Evolutionary conservation across 1,140 invertebrate species (phyloP), one percentile per base, ranked within the genome.

Genomic region (Conopomorpha cramerella): DNA sequence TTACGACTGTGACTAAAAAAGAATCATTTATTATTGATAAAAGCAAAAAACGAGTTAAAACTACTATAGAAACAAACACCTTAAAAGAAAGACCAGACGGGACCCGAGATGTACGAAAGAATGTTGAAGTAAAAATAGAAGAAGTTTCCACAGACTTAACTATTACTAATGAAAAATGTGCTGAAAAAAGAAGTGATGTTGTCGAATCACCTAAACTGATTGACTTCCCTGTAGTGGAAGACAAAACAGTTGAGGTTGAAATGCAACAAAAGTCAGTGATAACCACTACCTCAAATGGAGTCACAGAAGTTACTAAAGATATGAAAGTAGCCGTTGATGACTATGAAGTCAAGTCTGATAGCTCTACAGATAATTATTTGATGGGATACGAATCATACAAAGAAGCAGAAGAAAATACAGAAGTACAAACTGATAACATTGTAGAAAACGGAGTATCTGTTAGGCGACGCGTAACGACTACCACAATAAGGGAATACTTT

Each of bases 291-390:
- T 52, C 67, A n/a, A 50, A 74, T 40, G 67, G 71, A 14, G 46
- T 61, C 26, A 57, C 63, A 34, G 72, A 79, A 71, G 55, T 77
- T 3, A 70, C 64, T 2, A 78, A 72, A 57, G 70, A 79, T 46
- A 40, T 70, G 3, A 70, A 77, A 46, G 56, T 78, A 26, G 70
- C 77, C 46, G 60, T 49, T 43, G 50, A 45, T 34, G 37, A 30
- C 16, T 46, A 55, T 40, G 8, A 36, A 34, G 45, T 47, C 15
- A n/a, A n/a, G n/a, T n/a, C n/a, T n/a, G n/a, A n/a, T n/a, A n/a
- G n/a, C n/a, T n/a, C n/a, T n/a, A n/a, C n/a, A n/a, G 55, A 62
- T 29, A 54, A 62, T 29, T 39, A 52, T 37, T 46, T 64, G 8
- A 62, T 59, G 41, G 64, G 57, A 11, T 70, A 67, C 38, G 52